These are phyloP conservation scores for Noctua comes DNA, from an alignment of 2,888 invertebrate species.

Conservation along the genomic window DNA sequence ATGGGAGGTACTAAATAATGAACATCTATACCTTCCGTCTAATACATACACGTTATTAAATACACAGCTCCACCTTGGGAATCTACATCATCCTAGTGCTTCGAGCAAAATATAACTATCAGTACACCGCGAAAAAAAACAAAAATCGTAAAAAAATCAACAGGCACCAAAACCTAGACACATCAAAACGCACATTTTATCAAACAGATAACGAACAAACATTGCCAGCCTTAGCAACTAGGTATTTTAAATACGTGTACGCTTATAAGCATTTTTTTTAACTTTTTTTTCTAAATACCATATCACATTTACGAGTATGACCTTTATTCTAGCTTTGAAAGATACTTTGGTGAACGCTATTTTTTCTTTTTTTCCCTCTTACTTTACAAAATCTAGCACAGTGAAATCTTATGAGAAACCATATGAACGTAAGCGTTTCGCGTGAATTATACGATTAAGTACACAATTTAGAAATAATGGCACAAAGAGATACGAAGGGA, in stretches of 20 bases:
- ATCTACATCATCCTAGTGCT: conserved; percentile 28
- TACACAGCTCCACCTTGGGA: conserved; percentile 23
- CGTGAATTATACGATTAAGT: conserved; percentile 75
- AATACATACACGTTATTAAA: conserved; percentile 23
- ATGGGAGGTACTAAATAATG: conserved; percentile 39
- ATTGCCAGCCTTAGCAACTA: conserved; percentile 78
- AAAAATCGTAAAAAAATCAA: conserved; percentile 41
- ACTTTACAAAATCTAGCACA: conserved; percentile 76
- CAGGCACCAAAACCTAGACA: conserved; percentile 55
- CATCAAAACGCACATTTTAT: conserved; percentile 41
- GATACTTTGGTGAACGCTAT: conserved; percentile 79
- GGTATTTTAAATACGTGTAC: conserved; percentile 79
- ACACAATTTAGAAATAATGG: conserved; percentile 76
- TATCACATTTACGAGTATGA: conserved; percentile 89
- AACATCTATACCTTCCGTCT: conserved; percentile 22
- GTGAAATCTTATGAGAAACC: conserved; percentile 70
- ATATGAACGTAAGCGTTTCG: conserved; percentile 69
- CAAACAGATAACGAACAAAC: conserved; percentile 62
- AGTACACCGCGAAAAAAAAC: conserved; percentile 44
- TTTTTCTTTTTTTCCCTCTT: conserved; percentile 75
- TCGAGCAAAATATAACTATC: conserved; percentile 35
- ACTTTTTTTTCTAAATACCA: conserved; percentile 79
- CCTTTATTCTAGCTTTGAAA: conserved; percentile 77
- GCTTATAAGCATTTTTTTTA: conserved; percentile 84
- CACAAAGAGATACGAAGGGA: conserved; percentile 74